Conservation (phyloP, 2,113 vertebrate genomes). For the Bos taurus region DNA sequence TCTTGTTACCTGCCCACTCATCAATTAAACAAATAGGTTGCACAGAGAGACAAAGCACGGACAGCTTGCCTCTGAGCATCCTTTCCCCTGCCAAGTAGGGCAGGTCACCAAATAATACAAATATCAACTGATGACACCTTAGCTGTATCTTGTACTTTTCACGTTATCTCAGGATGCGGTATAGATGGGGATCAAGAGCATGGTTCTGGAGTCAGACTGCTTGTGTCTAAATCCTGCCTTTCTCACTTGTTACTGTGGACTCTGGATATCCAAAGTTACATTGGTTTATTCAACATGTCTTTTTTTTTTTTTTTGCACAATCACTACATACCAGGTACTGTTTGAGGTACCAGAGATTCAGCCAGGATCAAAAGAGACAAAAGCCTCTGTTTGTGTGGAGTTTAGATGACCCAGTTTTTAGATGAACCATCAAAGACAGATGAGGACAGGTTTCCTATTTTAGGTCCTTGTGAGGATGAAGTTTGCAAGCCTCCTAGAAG, state of each 20-base stretch:
- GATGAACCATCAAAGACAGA: background rate
- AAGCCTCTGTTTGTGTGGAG: background rate
- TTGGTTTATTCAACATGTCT: background rate
- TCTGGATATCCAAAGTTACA: background rate
- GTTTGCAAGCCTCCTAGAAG: background rate
- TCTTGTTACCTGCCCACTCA: background rate
- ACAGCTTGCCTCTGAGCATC: background rate
- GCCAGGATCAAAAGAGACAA: background rate
- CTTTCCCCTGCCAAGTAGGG: background rate
- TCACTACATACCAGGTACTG: background rate
- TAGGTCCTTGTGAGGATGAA: background rate
- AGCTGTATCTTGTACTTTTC: too few relatives aligned
- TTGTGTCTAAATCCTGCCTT: background rate
- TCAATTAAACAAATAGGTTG: background rate
- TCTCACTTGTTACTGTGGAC: background rate
- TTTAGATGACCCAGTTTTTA: background rate
- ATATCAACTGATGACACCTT: background rate
- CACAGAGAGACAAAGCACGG: background rate
- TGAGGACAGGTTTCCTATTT: background rate
- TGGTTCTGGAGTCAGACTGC: background rate
- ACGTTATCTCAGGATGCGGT: background rate
- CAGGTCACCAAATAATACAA: background rate
- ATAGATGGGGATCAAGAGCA: accelerated
- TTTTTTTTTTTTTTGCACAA: background rate
- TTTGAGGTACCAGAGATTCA: background rate